These are phyloP conservation scores for Pyrrhopygopsis socrates DNA, from an alignment of 2,888 invertebrate genomes.

Conservation along the genomic window DNA sequence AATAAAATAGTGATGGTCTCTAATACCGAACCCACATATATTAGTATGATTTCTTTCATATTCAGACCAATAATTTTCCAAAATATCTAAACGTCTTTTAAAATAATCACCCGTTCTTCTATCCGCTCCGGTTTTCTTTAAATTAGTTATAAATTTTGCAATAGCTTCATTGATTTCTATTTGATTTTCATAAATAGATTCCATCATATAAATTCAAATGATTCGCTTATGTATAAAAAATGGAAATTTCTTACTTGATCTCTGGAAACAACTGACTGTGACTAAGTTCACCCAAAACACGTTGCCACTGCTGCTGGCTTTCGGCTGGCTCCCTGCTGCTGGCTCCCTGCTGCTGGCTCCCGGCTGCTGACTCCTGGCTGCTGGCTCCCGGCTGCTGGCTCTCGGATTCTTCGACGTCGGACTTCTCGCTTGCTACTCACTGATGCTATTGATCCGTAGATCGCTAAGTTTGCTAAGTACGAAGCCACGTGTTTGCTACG, in stretches of 20 bases:
- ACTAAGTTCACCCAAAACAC: no score
- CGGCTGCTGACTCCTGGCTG: neutral
- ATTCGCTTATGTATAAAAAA: neutral
- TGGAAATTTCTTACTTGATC: conserved; percentile 13
- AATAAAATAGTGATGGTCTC: neutral
- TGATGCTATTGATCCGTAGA: neutral
- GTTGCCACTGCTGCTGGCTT: no score
- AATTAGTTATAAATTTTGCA: neutral
- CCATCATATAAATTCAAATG: neutral
- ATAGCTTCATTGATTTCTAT: neutral
- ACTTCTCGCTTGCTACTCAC: neutral
- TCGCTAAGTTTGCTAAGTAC: neutral
- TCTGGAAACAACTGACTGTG: no score
- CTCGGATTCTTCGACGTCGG: neutral
- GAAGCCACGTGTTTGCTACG: neutral
- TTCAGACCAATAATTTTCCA: no score
- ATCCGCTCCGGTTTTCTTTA: neutral
- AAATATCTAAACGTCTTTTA: neutral
- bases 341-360: neutral
- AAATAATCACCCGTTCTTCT: neutral
- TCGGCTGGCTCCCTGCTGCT: neutral
- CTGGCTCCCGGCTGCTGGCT: neutral
- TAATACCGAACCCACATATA: neutral
- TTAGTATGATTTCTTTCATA: no score
- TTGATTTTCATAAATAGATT: neutral